Conservation (phyloP, 2,113 vertebrate species). For the Mustela nigripes region DNA sequence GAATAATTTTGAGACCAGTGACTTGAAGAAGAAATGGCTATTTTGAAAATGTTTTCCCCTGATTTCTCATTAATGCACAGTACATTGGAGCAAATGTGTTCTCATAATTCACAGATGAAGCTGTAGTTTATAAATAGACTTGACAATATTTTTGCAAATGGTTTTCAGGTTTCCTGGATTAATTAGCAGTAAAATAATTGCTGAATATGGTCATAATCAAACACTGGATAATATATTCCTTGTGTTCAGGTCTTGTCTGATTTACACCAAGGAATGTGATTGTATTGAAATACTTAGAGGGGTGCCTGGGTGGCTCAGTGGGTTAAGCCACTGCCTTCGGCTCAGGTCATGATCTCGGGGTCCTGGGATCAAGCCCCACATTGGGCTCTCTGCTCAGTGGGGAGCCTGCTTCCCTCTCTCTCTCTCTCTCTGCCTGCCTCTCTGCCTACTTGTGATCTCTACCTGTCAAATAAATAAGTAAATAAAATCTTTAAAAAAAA, state of each 20-base stretch:
- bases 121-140: background rate
- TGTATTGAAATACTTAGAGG: background rate
- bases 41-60: constrained; percentile 19
- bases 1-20: background rate
- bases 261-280: background rate
- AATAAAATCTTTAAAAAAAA: too few relatives aligned
- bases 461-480: too few relatives aligned
- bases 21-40: background rate
- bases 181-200: background rate
- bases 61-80: constrained; percentile 9
- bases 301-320: too few relatives aligned
- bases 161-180: constrained; percentile 6
- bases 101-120: background rate
- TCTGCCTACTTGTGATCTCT: too few relatives aligned
- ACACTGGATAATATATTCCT: background rate
- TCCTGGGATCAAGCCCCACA: too few relatives aligned
- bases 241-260: background rate
- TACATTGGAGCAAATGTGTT: background rate
- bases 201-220: background rate
- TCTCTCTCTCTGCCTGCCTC: too few relatives aligned
- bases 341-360: too few relatives aligned
- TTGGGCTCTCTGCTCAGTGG: too few relatives aligned
- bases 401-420: too few relatives aligned
- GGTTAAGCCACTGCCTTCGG: too few relatives aligned
- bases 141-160: constrained; percentile 34